phyloP scores from a whole-genome alignment of 2,113 vertebrate genomes.

The Microcebus lehilahytsara region DNA sequence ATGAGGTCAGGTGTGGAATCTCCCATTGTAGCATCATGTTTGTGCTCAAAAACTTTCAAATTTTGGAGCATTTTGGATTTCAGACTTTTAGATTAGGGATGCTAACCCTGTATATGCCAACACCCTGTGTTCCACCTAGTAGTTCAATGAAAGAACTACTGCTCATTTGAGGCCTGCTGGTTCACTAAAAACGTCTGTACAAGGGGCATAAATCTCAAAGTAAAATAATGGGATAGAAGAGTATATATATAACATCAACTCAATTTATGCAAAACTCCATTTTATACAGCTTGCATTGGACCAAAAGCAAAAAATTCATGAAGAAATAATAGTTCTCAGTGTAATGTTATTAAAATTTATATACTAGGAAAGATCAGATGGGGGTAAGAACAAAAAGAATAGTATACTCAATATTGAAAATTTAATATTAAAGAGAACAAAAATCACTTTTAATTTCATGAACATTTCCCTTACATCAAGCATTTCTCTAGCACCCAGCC shows the following conservation, averaged over 20 bases:
- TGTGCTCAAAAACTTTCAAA: not conserved
- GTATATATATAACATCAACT: not conserved
- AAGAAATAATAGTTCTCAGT: conserved; percentile 33
- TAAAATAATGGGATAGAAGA: not conserved
- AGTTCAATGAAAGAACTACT: conserved; percentile 30
- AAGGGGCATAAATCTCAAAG: conserved; percentile 25
- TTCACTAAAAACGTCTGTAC: conserved; percentile 13
- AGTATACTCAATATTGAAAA: conserved; percentile 23
- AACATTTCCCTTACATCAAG: not conserved
- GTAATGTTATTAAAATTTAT: conserved; percentile 18
- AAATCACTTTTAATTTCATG: conserved; percentile 48
- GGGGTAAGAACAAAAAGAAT: conserved; percentile 1
- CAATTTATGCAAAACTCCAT: conserved; percentile 34
- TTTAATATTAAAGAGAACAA: not conserved
- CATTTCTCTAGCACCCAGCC: conserved; percentile 20
- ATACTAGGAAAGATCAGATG: conserved; percentile 13
- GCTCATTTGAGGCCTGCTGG: not conserved
- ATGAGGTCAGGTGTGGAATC: not conserved
- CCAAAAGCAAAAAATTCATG: conserved; percentile 15
- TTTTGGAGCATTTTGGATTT: not conserved
- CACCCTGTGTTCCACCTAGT: conserved; percentile 8
- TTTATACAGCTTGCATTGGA: not conserved
- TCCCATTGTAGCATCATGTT: not conserved
- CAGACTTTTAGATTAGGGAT: not conserved
- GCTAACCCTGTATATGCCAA: not conserved